Percentiles rank a stretch among this genome's conserved stretches.
Evolutionary conservation across 92 coral and sea anemone genomes (phyloP).

Genomic region (Siderastrea radians): DNA sequence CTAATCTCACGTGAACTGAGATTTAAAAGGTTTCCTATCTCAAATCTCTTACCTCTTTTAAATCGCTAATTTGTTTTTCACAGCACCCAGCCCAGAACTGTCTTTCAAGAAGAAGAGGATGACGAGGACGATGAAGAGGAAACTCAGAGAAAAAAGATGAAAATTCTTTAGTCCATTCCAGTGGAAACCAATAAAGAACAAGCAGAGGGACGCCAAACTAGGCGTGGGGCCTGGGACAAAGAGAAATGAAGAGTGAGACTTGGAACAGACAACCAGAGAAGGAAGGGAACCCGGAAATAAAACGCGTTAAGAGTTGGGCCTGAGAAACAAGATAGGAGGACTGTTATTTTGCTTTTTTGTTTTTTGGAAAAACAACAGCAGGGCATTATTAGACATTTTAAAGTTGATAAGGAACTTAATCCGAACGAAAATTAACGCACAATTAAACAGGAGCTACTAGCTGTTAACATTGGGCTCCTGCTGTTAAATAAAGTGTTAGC

Average conservation of each 20-base stretch:
- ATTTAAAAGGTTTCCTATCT: neutral
- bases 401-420: too few species aligned
- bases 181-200: neutral
- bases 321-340: neutral
- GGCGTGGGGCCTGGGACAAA: neutral
- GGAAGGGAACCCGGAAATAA: neutral
- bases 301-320: neutral
- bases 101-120: constrained; percentile 94
- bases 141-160: constrained; percentile 75
- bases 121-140: constrained; percentile 93
- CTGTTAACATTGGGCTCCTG: too few species aligned
- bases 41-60: neutral
- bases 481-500: too few species aligned
- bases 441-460: too few species aligned
- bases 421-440: too few species aligned
- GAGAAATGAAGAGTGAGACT: neutral
- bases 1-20: too few species aligned
- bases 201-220: neutral
- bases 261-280: neutral
- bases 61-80: neutral
- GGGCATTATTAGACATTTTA: too few species aligned
- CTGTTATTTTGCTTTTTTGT: too few species aligned
- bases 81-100: constrained; percentile 93
- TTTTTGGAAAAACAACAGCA: too few species aligned
- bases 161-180: constrained; percentile 44